Evolutionary conservation across 2,797 vertebrate genomes (phyloP), one percentile per base, ranked within the genome.

Genomic region (Paedocypris micromegethes): DNA sequence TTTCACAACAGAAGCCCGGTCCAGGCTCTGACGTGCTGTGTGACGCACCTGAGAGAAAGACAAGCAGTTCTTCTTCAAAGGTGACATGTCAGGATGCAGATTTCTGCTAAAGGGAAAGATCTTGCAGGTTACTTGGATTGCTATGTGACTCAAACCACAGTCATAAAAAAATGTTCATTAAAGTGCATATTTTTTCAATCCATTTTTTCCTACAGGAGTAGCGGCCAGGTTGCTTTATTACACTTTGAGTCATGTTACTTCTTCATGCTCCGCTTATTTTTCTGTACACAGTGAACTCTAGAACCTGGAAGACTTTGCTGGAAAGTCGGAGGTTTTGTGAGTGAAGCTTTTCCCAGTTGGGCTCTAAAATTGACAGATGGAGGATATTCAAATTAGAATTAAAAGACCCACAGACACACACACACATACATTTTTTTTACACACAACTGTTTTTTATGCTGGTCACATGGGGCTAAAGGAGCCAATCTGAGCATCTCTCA

Each of bases 1-100:
- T 70, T 53, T 63, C 8, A 39, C 68, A 59, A 70, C 59, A 63
- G 37, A 57, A 51, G 7, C 68, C 59, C 50, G 41, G 50, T 6
- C 6, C 68, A 56, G 59, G 58, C 59, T 55, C 5, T 56, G 52
- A 63, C 9, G 50, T 52, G 61, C 38, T 51, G 9, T 60, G 9
- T 54, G 40, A 55, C 2, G 4, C 8, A 70, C 8, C 49, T 23
- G 23, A 23, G 23, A 1, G 23, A 23, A 23, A 23, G 23, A 41
- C 41, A 40, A 49, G 4, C 37, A 4, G 7, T 40, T 40, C 49
- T 51, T 51, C n/a, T 51, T 51, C 49, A 51, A 9, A 3, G 3
- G 49, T 51, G 9, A 50, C 48, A 8, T 9, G 48, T 7, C 49
- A 50, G 5, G 8, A 47, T 47, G 45, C 45, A 47, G 8, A 47